A percentile compares a stretch with the other conserved stretches of the same genome.
These are phyloP conservation scores for Cerceris ruficornis DNA, from an alignment of 2,888 invertebrate genomes.

Conservation along the genomic window DNA sequence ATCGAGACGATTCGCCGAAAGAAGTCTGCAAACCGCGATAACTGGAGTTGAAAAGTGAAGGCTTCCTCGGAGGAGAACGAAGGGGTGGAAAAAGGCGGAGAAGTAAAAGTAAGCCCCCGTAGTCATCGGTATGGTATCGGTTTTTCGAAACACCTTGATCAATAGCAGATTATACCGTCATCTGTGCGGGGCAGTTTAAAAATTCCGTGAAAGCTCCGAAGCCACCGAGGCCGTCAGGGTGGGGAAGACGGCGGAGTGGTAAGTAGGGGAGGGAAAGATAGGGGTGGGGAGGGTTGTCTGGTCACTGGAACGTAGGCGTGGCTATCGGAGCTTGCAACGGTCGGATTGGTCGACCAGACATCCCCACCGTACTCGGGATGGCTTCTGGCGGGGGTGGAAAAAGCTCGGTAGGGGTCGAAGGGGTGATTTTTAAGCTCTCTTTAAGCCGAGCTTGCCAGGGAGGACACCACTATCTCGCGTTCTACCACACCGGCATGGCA, in stretches of 20 bases:
- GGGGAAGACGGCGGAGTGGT: slow-evolving; percentile 57
- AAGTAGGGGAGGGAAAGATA: slow-evolving; percentile 55
- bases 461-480: slow-evolving; percentile 75
- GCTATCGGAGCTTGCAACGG: slow-evolving; percentile 75
- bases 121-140: slow-evolving; percentile 69
- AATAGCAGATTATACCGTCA: slow-evolving; percentile 80
- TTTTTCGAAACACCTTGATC: slow-evolving; percentile 76
- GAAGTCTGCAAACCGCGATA: background rate
- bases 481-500: slow-evolving; percentile 68
- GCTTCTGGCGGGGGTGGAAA: slow-evolving; percentile 60
- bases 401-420: slow-evolving; percentile 70
- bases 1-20: background rate
- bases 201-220: slow-evolving; percentile 79
- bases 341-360: slow-evolving; percentile 78
- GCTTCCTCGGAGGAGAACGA: background rate
- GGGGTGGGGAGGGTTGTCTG: slow-evolving; percentile 53
- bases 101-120: slow-evolving; percentile 56
- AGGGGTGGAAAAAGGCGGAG: slow-evolving; percentile 9
- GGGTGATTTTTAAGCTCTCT: slow-evolving; percentile 78
- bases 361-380: slow-evolving; percentile 67
- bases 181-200: slow-evolving; percentile 78
- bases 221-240: slow-evolving; percentile 65
- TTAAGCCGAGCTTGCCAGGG: slow-evolving; percentile 71
- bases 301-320: slow-evolving; percentile 79
- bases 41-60: background rate